Percentiles rank a stretch among this genome's conserved stretches.
phyloP scores from a whole-genome alignment of 2,888 invertebrate genomes.

The Seladonia tumulorum region DNA sequence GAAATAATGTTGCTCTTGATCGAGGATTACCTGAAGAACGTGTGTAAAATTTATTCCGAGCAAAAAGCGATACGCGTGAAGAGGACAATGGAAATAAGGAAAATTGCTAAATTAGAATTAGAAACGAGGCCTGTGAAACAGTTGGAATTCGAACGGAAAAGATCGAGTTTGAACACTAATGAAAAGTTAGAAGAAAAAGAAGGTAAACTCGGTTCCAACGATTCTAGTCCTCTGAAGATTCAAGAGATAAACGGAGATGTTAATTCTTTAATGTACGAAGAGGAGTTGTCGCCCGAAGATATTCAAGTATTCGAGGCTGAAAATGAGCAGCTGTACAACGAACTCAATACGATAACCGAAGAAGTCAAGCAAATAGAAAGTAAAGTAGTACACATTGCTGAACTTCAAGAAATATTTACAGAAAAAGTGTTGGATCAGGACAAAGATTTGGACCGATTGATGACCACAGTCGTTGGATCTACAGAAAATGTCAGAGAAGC shows the following conservation, averaged over 20 bases:
- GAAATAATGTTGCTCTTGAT: conserved; percentile 90
- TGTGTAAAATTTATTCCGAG: conserved; percentile 95
- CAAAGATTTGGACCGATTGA: conserved; percentile 95
- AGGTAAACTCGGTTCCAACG: conserved; percentile 47
- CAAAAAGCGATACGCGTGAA: conserved; percentile 95
- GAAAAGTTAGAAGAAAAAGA: conserved; percentile 74
- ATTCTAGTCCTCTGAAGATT: conserved; percentile 78
- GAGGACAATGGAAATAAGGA: conserved; percentile 92
- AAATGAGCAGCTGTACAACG: conserved; percentile 94
- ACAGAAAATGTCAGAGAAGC: conserved; percentile 98
- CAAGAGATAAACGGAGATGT: conserved; percentile 81
- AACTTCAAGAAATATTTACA: conserved; percentile 97
- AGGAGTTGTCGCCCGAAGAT: conserved; percentile 92
- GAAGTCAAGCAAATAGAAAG: conserved; percentile 96
- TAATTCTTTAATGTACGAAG: conserved; percentile 84
- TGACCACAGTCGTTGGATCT: conserved; percentile 94
- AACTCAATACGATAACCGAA: conserved; percentile 94
- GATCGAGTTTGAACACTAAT: conserved; percentile 62
- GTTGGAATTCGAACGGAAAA: conserved; percentile 78
- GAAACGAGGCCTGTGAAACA: conserved; percentile 53
- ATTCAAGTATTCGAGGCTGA: conserved; percentile 97
- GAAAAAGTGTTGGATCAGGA: conserved; percentile 98
- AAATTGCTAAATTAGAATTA: conserved; percentile 89
- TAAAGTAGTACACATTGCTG: conserved; percentile 97
- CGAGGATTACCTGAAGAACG: conserved; percentile 92